These are phyloP conservation scores for Papilio dardanus DNA, from an alignment of 1,140 invertebrate species.

Conservation along the genomic window DNA sequence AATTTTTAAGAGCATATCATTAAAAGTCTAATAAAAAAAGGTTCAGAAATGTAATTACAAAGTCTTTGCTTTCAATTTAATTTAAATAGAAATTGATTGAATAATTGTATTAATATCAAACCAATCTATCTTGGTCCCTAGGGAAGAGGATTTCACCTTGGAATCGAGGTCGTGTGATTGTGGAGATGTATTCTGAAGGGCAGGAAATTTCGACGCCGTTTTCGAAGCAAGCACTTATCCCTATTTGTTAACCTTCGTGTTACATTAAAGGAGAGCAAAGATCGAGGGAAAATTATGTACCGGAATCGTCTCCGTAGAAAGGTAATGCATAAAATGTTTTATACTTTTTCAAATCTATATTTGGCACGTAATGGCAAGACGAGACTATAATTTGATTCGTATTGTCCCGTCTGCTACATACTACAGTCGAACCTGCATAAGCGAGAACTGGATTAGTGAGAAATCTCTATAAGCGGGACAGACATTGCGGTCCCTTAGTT, in stretches of 20 bases:
- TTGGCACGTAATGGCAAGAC: too few relatives aligned
- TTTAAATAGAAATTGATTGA: background rate
- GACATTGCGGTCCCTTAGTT: too few relatives aligned
- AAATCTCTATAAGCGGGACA: too few relatives aligned
- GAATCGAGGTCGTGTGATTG: background rate
- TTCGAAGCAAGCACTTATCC: slow-evolving; percentile 11
- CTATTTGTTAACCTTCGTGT: slow-evolving; percentile 23
- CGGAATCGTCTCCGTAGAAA: background rate
- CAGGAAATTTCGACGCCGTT: slow-evolving; percentile 5
- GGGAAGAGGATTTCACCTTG: background rate
- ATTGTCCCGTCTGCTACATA: too few relatives aligned
- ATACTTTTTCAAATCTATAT: too few relatives aligned
- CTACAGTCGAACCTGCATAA: too few relatives aligned
- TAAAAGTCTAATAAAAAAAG: background rate
- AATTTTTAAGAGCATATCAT: background rate
- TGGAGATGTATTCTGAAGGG: background rate
- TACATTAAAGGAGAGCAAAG: slow-evolving; percentile 8
- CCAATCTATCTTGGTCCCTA: background rate
- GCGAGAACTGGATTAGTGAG: too few relatives aligned
- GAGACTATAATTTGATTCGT: too few relatives aligned
- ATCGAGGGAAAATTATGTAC: background rate
- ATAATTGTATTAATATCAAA: slow-evolving; percentile 14
- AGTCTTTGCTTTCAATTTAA: background rate
- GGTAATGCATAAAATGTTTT: background rate
- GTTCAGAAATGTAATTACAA: background rate